These are phyloP conservation scores for Pseudococcus longispinus DNA, from an alignment of 2,888 invertebrate genomes.

Conservation along the genomic window DNA sequence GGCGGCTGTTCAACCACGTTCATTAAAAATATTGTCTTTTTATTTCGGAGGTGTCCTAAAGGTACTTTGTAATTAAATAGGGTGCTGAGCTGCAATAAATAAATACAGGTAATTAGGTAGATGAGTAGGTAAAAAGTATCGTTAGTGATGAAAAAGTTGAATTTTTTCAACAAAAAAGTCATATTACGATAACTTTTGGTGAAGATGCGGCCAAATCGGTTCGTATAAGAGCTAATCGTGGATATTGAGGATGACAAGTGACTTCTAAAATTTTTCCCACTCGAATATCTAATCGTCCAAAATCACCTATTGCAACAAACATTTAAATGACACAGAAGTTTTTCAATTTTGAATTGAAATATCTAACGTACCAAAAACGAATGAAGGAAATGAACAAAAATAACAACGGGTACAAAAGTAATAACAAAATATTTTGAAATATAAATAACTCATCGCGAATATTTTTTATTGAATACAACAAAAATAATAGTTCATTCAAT, in stretches of 20 bases:
- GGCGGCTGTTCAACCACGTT: conserved; percentile 69
- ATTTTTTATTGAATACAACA: neutral
- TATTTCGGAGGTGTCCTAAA: neutral
- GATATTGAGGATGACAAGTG: neutral
- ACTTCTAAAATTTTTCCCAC: conserved; percentile 87
- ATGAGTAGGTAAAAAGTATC: conserved; percentile 58
- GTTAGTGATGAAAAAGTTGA: conserved; percentile 61
- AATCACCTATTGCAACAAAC: conserved; percentile 48
- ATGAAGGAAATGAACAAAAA: neutral
- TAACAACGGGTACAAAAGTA: neutral
- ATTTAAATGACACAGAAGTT: neutral
- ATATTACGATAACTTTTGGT: neutral
- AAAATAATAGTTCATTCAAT: too few relatives aligned
- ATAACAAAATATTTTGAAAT: neutral
- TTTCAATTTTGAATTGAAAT: neutral
- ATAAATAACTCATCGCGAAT: neutral
- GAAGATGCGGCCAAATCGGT: neutral
- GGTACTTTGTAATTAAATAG: neutral
- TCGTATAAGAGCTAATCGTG: neutral
- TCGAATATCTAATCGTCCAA: conserved; percentile 77
- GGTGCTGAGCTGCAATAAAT: conserved; percentile 64
- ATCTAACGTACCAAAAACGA: neutral
- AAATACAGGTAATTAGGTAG: neutral
- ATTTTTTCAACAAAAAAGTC: neutral
- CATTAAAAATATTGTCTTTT: conserved; percentile 63